Evolutionary conservation across 2,888 invertebrate genomes (phyloP).

Genomic region (Spialia ferax): DNA sequence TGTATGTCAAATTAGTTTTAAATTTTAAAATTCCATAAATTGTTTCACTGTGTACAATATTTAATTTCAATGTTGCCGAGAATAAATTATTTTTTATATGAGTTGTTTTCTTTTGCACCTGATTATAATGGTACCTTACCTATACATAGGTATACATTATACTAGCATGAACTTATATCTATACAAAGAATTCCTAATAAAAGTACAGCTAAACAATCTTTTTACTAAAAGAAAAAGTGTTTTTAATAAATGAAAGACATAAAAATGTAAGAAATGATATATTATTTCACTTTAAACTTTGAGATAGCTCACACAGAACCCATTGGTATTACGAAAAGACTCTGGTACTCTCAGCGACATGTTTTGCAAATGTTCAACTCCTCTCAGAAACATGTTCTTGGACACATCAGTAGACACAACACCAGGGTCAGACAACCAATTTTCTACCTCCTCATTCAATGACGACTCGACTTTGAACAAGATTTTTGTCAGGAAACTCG

Average conservation of each 20-base stretch:
- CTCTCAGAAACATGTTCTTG: constrained; percentile 84
- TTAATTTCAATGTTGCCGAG: too few species aligned
- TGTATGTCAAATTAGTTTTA: too few species aligned
- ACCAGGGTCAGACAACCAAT: constrained; percentile 84
- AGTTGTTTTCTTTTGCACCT: too few species aligned
- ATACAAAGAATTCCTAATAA: too few species aligned
- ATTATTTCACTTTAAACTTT: constrained; percentile 66
- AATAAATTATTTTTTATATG: too few species aligned
- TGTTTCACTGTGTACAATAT: too few species aligned
- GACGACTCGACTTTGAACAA: constrained; percentile 82
- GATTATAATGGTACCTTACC: too few species aligned
- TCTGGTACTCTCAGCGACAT: constrained; percentile 86
- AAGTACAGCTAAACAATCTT: background rate
- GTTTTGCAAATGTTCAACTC: constrained; percentile 83
- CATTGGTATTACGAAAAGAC: constrained; percentile 83
- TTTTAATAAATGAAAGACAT: background rate
- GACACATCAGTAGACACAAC: constrained; percentile 85
- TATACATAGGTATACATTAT: too few species aligned
- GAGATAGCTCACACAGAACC: constrained; percentile 87
- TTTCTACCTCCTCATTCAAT: constrained; percentile 74
- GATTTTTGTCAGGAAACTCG: constrained; percentile 84
- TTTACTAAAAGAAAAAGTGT: background rate
- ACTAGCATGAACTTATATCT: too few species aligned
- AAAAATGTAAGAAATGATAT: constrained; percentile 45
- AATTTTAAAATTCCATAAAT: too few species aligned